These are phyloP conservation scores for Battus philenor DNA, from an alignment of 1,140 invertebrate species.

Conservation along the genomic window DNA sequence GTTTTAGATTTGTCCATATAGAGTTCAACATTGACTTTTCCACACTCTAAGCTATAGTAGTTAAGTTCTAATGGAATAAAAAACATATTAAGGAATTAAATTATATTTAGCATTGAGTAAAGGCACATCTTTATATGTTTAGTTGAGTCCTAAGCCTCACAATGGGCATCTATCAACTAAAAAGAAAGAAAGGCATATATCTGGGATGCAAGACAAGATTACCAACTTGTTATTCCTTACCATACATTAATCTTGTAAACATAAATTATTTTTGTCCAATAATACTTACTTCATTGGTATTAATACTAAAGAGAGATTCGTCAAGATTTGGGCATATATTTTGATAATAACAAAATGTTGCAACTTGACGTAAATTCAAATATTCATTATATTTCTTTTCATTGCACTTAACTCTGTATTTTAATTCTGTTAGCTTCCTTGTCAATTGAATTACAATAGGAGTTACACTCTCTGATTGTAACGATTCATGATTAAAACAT, in stretches of 20 bases:
- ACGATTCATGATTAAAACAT: slow-evolving; percentile 5
- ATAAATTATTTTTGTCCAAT: slow-evolving; percentile 3
- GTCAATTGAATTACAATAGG: slow-evolving; percentile 34
- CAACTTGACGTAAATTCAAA: slow-evolving; percentile 36
- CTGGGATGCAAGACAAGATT: no score
- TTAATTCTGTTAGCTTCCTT: slow-evolving; percentile 46
- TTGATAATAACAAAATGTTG: slow-evolving; percentile 36
- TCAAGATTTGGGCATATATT: slow-evolving; percentile 27
- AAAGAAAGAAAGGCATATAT: slow-evolving; percentile 11
- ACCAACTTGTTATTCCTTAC: no score
- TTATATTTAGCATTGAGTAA: no score
- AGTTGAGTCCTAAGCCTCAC: slow-evolving; percentile 1
- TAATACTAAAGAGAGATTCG: slow-evolving; percentile 27
- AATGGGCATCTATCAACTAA: slow-evolving; percentile 20
- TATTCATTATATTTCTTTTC: slow-evolving; percentile 38
- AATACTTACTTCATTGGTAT: slow-evolving; percentile 29
- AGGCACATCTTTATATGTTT: background rate
- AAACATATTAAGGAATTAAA: no score
- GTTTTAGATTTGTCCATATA: no score
- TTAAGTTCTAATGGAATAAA: no score
- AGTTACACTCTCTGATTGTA: slow-evolving; percentile 23
- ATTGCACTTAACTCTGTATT: slow-evolving; percentile 42
- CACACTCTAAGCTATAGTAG: no score
- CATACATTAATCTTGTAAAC: no score
- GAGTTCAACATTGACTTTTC: no score